phyloP scores from a whole-genome alignment of 2,113 vertebrate species.

The Corythoichthys intestinalis region DNA sequence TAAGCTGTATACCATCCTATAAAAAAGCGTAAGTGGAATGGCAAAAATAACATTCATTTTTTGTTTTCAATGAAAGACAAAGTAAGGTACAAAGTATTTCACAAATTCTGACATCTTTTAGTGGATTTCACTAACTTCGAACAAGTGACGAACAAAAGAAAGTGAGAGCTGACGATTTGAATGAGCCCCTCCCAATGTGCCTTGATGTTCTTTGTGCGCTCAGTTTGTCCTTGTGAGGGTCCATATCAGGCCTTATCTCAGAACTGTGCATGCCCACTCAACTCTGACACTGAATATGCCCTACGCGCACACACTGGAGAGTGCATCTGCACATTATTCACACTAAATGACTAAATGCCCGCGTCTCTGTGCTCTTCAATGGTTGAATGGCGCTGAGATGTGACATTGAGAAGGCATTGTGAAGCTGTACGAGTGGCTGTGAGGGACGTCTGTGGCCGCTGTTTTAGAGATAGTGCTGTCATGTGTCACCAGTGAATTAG shows the following conservation, averaged over 20 bases:
- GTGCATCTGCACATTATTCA: constrained; percentile 46
- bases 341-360: constrained; percentile 47
- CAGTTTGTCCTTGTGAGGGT: constrained; percentile 57
- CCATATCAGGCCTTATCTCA: constrained; percentile 51
- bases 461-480: constrained; percentile 36
- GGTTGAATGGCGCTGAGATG: constrained; percentile 18
- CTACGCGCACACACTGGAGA: constrained; percentile 27
- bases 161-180: constrained; percentile 33
- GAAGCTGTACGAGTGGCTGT: constrained; percentile 36
- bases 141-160: constrained; percentile 2
- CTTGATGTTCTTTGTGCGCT: constrained; percentile 35
- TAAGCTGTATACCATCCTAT: too few relatives aligned
- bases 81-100: too few relatives aligned
- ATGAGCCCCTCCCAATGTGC: constrained; percentile 35
- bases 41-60: too few relatives aligned
- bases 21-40: too few relatives aligned
- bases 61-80: too few relatives aligned
- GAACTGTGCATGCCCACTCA: constrained; percentile 46
- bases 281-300: constrained; percentile 48
- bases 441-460: constrained; percentile 49
- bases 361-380: constrained; percentile 36
- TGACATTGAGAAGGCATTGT: constrained; percentile 53
- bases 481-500: constrained; percentile 31
- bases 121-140: not conserved
- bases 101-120: too few relatives aligned